phyloP scores from a whole-genome alignment of 1,140 invertebrate species.

The Andrena cerasifolii region DNA sequence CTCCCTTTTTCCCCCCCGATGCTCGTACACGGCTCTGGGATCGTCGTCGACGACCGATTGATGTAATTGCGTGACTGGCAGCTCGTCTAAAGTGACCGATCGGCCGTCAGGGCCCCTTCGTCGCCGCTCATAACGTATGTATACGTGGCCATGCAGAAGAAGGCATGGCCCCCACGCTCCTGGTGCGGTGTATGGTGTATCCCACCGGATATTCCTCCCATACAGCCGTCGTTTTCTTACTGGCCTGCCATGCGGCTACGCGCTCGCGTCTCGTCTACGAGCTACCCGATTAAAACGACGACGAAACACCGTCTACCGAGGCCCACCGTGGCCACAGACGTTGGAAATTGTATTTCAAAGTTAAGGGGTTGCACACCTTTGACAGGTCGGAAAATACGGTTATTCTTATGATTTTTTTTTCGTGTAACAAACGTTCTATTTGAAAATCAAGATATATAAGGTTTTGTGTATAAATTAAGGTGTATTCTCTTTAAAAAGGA shows the following conservation, averaged over 20 bases:
- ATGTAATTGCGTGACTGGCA: conserved; percentile 72
- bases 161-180: conserved; percentile 33
- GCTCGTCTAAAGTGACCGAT: conserved; percentile 67
- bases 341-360: no score
- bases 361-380: no score
- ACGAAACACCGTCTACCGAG: no score
- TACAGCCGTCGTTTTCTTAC: conserved; percentile 54
- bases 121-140: conserved; percentile 45
- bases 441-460: no score
- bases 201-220: conserved; percentile 67
- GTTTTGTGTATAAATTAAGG: no score
- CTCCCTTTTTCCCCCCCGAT: conserved; percentile 49
- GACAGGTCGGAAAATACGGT: no score
- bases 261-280: not conserved
- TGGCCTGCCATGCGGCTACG: conserved; percentile 4
- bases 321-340: no score
- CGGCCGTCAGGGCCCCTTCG: conserved; percentile 48
- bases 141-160: conserved; percentile 42
- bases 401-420: no score
- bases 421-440: no score
- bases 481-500: no score
- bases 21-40: conserved; percentile 29
- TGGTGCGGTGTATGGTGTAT: conserved; percentile 17
- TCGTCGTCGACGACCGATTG: conserved; percentile 63
- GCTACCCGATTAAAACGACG: conserved; percentile 5